Evolutionary conservation across 92 coral and sea anemone species (phyloP).

Genomic region (Phenganax marumi): DNA sequence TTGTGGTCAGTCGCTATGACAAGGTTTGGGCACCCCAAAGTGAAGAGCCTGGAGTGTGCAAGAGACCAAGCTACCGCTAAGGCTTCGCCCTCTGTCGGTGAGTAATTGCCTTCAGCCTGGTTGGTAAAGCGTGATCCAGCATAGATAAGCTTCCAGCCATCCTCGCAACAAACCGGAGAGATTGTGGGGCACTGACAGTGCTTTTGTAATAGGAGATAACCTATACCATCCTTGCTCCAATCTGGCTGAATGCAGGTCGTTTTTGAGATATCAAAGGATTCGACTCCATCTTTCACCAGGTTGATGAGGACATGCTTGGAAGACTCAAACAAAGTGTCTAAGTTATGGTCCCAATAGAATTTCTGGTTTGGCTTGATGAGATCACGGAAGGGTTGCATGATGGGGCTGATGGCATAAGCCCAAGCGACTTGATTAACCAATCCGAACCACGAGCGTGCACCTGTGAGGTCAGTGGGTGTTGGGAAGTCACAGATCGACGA

Average conservation of each 20-base stretch:
- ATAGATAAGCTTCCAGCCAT: background rate
- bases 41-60: background rate
- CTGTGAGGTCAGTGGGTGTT: background rate
- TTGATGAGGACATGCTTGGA: conserved; percentile 4
- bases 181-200: background rate
- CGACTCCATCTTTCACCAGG: conserved; percentile 1
- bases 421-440: conserved; percentile 4
- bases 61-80: background rate
- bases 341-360: background rate
- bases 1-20: background rate
- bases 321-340: background rate
- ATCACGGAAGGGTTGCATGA: conserved; percentile 2
- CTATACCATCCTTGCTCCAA: background rate
- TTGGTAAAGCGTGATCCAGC: background rate
- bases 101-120: background rate
- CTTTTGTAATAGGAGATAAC: background rate
- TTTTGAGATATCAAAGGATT: too few species aligned
- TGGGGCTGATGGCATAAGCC: conserved; percentile 3
- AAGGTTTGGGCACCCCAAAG: background rate
- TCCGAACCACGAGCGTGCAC: background rate
- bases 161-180: background rate
- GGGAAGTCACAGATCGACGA: too few species aligned
- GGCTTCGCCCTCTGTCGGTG: background rate
- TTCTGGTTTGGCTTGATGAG: background rate
- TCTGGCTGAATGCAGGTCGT: too few species aligned